Evolutionary conservation across 2,113 vertebrate genomes (phyloP), one percentile per base, ranked within the genome.

Genomic region (Garra rufa): DNA sequence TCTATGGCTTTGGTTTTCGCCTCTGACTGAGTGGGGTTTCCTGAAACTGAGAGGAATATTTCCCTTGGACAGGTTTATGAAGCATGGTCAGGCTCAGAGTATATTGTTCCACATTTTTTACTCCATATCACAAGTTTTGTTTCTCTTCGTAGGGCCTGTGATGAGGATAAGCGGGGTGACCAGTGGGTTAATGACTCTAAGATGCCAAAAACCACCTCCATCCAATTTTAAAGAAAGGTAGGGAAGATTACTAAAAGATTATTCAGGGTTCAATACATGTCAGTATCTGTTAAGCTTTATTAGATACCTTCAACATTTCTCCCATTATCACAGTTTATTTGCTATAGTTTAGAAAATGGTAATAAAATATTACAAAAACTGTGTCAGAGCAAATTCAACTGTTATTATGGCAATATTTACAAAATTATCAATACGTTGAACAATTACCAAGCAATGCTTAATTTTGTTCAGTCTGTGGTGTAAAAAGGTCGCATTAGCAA

Each of bases 41-140:
- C 87, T 86, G 82, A 84, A 77, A 86, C 76, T 67, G 87, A 84
- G 82, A 81, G 77, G 76, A 78, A 81, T 86, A 86, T 86, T 88
- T 88, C 87, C 73, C 44, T 86, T 85, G 84, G 81, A 86, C 43
- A 21, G 4, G 26, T 80, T 84, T 84, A 84, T 84, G 26, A 83
- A 88, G 76, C 61, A 88, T 86, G 85, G 76, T 88, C 76, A 88
- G 82, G 41, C 48, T 77, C 75, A 26, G 52, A 82, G 79, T 83
- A 69, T 86, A 84, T 76, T 77, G 84, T 83, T 88, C 76, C 87
- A 81, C 81, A 76, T 85, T 83, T 85, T 85, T 88, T 85, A 81
- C 69, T 81, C 63, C 59, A 71, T 73, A 65, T 83, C 83, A 24
- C 70, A 87, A 81, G 76, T 73, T 83, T 87, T 83, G 46, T 81